phyloP scores from a whole-genome alignment of 2,113 vertebrate species.

The Lophotis ruficrista region DNA sequence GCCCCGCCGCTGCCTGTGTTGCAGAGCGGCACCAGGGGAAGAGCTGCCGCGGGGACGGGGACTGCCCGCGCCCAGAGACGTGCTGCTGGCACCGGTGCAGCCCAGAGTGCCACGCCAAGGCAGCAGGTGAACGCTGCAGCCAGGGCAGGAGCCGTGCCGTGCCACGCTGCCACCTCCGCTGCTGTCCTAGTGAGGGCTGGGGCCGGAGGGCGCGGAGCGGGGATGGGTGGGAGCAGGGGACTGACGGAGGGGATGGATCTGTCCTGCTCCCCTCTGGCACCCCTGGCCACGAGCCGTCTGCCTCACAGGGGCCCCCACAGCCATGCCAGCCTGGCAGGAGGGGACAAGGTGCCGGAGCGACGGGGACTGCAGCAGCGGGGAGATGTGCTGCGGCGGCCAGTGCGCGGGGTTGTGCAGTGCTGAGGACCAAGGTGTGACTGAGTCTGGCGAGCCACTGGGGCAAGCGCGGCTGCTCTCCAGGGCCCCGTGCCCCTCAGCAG shows the following conservation, averaged over 20 bases:
- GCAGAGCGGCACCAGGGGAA: not conserved
- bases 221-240: not conserved
- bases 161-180: not conserved
- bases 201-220: not conserved
- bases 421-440: not conserved
- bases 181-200: not conserved
- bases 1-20: not conserved
- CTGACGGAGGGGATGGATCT: accelerated
- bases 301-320: not conserved
- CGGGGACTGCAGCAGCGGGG: accelerated
- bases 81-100: not conserved
- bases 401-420: not conserved
- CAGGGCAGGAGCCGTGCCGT: not conserved
- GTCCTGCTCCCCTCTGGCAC: not conserved
- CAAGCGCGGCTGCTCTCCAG: not conserved
- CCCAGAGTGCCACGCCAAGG: not conserved
- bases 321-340: not conserved
- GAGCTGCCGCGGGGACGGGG: not conserved
- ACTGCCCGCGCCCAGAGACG: not conserved
- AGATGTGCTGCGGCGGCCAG: accelerated
- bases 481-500: not conserved
- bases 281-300: accelerated
- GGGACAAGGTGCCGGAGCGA: not conserved
- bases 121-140: not conserved
- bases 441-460: accelerated